Evolutionary conservation across 1,140 invertebrate genomes (phyloP).

Genomic region (Geopemphigus sp.): DNA sequence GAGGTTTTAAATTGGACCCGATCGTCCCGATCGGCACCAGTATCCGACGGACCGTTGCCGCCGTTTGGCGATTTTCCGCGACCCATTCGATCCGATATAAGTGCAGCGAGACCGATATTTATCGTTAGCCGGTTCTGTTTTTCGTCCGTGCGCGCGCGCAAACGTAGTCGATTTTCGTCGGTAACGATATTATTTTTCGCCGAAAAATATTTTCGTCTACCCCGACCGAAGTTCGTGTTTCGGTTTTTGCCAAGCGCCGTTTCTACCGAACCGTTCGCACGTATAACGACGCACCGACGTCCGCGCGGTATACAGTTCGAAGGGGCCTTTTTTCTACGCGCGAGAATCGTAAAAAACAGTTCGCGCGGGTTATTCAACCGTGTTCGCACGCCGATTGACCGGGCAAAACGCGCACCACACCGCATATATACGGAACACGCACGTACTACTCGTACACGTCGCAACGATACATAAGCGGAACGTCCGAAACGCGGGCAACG

Average conservation of each 20-base stretch:
- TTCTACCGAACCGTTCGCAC: no score
- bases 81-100: neutral
- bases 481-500: no score
- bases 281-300: neutral
- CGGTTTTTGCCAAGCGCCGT: neutral
- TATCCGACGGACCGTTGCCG: conserved; percentile 49
- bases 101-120: no score
- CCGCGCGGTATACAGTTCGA: conserved; percentile 20
- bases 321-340: no score
- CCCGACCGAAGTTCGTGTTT: neutral
- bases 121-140: no score
- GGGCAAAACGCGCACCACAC: neutral
- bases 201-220: no score
- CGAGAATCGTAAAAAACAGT: neutral
- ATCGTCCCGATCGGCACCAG: conserved; percentile 22
- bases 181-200: neutral
- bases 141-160: no score
- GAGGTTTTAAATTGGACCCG: conserved; percentile 37
- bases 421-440: no score
- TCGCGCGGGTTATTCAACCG: conserved; percentile 41
- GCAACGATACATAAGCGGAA: conserved; percentile 2
- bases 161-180: no score
- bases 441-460: neutral
- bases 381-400: conserved; percentile 44
- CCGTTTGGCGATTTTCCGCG: conserved; percentile 38